Percentiles rank a stretch among this genome's conserved stretches.
Conservation (phyloP, 2,797 vertebrate species). For the Poeciliopsis gracilis region DNA sequence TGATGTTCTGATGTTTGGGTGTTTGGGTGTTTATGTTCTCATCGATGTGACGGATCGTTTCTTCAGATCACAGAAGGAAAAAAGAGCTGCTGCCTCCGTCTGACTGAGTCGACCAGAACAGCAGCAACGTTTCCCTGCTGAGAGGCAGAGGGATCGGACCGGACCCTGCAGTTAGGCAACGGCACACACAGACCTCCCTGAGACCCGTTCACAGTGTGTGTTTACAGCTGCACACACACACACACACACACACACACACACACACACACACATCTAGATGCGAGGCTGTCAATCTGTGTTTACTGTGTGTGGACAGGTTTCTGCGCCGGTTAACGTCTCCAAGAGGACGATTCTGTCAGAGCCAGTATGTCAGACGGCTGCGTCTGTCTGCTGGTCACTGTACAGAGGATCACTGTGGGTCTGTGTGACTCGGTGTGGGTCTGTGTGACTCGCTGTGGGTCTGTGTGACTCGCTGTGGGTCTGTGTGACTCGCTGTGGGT, state of each 20-base stretch:
- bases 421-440: no score
- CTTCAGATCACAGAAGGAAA: constrained; percentile 19
- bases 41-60: constrained; percentile 39
- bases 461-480: no score
- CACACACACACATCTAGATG: not conserved
- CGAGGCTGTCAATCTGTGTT: constrained; percentile 46
- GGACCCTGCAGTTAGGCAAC: constrained; percentile 18
- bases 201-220: constrained; percentile 23
- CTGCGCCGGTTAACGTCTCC: constrained; percentile 42
- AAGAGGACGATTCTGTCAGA: constrained; percentile 9
- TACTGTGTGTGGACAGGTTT: constrained; percentile 60
- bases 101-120: constrained; percentile 31
- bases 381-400: constrained; percentile 13
- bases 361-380: not conserved
- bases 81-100: constrained; percentile 17
- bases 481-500: no score
- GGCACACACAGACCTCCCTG: constrained; percentile 26
- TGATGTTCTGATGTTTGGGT: no score
- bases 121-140: not conserved
- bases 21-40: not conserved
- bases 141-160: constrained; percentile 16
- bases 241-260: no score
- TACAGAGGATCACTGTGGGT: not conserved
- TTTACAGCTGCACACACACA: not conserved
- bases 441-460: no score